Conservation (phyloP, 2,888 invertebrate species). For the Rhamphomyia laevipes region DNA sequence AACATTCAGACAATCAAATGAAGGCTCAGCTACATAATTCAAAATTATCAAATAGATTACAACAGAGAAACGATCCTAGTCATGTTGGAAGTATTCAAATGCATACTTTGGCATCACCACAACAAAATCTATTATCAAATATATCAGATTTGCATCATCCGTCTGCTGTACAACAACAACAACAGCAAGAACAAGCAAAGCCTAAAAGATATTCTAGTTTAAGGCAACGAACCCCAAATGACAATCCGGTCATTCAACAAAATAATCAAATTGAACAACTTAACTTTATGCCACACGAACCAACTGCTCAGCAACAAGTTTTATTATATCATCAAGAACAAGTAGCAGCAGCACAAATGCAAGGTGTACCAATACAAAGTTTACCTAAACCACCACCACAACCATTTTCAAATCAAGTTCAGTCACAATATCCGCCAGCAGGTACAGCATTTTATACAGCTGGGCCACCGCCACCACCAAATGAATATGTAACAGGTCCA, state of each 20-base stretch:
- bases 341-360: slow-evolving; percentile 22
- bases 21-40: neutral
- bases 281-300: slow-evolving; percentile 27
- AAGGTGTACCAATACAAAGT: slow-evolving; percentile 18
- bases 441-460: slow-evolving; percentile 23
- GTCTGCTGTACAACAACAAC: slow-evolving; percentile 20
- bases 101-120: slow-evolving; percentile 33
- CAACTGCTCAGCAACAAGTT: slow-evolving; percentile 18
- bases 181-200: slow-evolving; percentile 37
- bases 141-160: slow-evolving; percentile 19
- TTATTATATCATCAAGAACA: slow-evolving; percentile 22
- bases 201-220: slow-evolving; percentile 59
- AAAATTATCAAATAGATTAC: slow-evolving; percentile 27
- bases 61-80: slow-evolving; percentile 35
- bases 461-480: slow-evolving; percentile 14
- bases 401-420: slow-evolving; percentile 6
- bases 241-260: slow-evolving; percentile 25
- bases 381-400: slow-evolving; percentile 15
- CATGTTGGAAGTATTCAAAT: slow-evolving; percentile 37
- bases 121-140: slow-evolving; percentile 15
- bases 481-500: slow-evolving; percentile 14
- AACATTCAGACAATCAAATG: slow-evolving; percentile 3
- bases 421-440: slow-evolving; percentile 15
- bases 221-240: slow-evolving; percentile 41
- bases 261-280: slow-evolving; percentile 11